Conservation (phyloP, 37 sponge, comb jelly and placozoan species). For the Oopsacas minuta region DNA sequence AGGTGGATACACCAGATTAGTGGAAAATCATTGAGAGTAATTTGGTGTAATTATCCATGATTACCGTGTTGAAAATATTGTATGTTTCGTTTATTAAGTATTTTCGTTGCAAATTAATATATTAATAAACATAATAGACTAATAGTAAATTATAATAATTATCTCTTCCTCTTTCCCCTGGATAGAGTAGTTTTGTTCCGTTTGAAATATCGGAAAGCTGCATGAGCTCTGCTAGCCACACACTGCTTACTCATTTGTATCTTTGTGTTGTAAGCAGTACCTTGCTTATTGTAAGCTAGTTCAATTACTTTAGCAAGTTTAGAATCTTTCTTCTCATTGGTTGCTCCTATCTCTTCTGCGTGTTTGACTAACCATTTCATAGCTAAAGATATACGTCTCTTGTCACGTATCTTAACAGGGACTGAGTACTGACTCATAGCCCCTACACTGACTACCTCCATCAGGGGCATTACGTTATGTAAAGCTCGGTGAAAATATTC, state of each 20-base stretch:
- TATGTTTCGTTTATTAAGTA: no score
- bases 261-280: background rate
- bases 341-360: background rate
- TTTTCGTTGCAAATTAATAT: background rate
- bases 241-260: background rate
- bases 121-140: background rate
- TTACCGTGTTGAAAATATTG: no score
- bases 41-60: no score
- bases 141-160: background rate
- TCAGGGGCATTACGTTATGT: background rate
- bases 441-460: background rate
- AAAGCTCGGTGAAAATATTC: background rate
- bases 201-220: background rate
- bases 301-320: constrained; percentile 3
- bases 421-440: background rate
- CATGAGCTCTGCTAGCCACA: background rate
- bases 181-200: background rate
- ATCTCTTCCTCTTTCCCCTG: background rate
- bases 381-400: background rate
- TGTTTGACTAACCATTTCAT: background rate
- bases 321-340: background rate
- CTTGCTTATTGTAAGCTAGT: constrained; percentile 7
- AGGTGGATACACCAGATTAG: background rate
- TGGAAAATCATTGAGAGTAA: background rate
- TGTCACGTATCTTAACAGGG: constrained; percentile 2